Evolutionary conservation across 2,113 vertebrate species (phyloP).

Genomic region (Planiliza haematocheilus): DNA sequence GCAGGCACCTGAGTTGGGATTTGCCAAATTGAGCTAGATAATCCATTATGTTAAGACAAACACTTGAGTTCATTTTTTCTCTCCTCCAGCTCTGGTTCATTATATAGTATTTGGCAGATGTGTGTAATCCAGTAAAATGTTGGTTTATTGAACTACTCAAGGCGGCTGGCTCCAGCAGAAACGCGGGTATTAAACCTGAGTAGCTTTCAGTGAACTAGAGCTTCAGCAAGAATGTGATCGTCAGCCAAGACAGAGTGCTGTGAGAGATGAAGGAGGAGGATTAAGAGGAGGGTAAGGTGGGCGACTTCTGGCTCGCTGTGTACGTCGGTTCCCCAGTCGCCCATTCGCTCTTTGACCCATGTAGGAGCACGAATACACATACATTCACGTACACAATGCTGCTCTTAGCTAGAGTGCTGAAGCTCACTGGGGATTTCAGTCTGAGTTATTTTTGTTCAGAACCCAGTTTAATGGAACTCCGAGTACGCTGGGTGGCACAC

Average conservation of each 20-base stretch:
- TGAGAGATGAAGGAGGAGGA: slow-evolving; percentile 22
- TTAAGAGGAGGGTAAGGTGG: slow-evolving; percentile 22
- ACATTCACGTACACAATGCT: background rate
- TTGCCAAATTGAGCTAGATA: background rate
- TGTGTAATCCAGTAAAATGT: slow-evolving; percentile 21
- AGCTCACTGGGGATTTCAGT: background rate
- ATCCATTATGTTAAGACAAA: background rate
- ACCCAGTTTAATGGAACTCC: slow-evolving; percentile 23
- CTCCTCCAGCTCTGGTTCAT: background rate
- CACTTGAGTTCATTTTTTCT: background rate
- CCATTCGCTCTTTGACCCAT: slow-evolving; percentile 23
- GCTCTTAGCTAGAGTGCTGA: slow-evolving; percentile 11
- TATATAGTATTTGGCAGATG: slow-evolving; percentile 10
- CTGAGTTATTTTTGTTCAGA: slow-evolving; percentile 30
- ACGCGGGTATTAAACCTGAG: slow-evolving; percentile 1
- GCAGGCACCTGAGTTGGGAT: no score
- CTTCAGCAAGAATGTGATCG: slow-evolving; percentile 13
- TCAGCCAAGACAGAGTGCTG: slow-evolving; percentile 16
- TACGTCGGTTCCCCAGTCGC: slow-evolving; percentile 6
- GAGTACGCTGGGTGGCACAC: background rate
- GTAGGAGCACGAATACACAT: background rate
- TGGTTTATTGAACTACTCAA: slow-evolving; percentile 23
- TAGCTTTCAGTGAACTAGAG: background rate
- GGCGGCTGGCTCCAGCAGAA: slow-evolving; percentile 14
- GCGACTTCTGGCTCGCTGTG: slow-evolving; percentile 33